These are phyloP conservation scores for Spodoptera frugiperda DNA, from an alignment of 1,140 invertebrate genomes.

Conservation along the genomic window DNA sequence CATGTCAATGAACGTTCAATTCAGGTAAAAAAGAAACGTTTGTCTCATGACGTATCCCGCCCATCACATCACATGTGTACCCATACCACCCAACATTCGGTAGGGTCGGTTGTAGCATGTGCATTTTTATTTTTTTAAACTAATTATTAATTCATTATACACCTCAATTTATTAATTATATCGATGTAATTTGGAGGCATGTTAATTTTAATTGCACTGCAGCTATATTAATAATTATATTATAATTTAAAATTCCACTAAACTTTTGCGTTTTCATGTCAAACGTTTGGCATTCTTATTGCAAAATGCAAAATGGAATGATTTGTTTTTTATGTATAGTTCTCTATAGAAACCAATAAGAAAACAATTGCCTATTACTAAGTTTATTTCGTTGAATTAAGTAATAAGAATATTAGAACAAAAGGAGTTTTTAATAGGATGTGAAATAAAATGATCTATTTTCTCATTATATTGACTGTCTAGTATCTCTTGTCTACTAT, in stretches of 20 bases:
- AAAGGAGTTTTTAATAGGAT: too few species aligned
- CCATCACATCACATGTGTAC: constrained; percentile 6
- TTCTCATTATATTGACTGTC: too few species aligned
- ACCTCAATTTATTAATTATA: constrained; percentile 37
- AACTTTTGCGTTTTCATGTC: not conserved
- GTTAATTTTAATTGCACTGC: constrained; percentile 21
- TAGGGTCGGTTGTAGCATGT: constrained; percentile 55
- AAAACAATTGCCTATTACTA: too few species aligned
- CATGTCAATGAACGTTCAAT: too few species aligned
- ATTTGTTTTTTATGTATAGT: too few species aligned
- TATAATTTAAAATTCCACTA: not conserved
- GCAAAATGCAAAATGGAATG: too few species aligned
- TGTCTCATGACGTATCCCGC: not conserved
- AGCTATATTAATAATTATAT: constrained; percentile 8
- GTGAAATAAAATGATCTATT: too few species aligned
- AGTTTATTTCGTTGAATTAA: too few species aligned
- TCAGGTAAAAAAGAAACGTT: not conserved
- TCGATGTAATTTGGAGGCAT: constrained; percentile 17
- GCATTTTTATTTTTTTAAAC: constrained; percentile 54
- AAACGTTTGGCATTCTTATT: not conserved
- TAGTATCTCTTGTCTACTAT: not conserved
- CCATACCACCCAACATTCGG: constrained; percentile 48
- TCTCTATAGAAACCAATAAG: too few species aligned
- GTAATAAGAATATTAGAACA: too few species aligned
- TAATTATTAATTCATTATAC: constrained; percentile 47